Conservation (phyloP, 2,797 vertebrate species). For the Morelia viridis region DNA sequence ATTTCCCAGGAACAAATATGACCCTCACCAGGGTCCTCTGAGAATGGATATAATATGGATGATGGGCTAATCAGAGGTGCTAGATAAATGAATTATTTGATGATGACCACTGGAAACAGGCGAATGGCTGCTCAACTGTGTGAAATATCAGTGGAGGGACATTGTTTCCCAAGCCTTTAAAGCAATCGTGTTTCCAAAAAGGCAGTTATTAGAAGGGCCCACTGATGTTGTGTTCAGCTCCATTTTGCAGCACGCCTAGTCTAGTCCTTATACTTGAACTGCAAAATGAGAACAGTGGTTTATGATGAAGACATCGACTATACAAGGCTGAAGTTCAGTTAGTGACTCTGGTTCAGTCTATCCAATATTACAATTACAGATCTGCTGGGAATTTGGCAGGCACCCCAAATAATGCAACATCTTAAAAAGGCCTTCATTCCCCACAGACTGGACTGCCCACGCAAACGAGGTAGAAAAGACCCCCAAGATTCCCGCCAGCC, state of each 20-base stretch:
- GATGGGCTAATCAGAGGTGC: background rate
- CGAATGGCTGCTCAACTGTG: background rate
- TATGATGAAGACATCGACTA: background rate
- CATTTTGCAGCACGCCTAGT: background rate
- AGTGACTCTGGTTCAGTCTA: background rate
- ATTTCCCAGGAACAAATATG: background rate
- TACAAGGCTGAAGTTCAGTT: background rate
- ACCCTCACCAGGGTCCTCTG: background rate
- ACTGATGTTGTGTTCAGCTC: background rate
- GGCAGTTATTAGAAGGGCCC: background rate
- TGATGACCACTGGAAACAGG: background rate
- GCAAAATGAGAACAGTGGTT: background rate
- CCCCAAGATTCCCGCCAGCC: background rate
- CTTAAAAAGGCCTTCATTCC: background rate
- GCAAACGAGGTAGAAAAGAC: background rate
- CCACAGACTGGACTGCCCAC: background rate
- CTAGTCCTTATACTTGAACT: background rate
- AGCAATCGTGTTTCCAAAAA: background rate
- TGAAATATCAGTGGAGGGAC: background rate
- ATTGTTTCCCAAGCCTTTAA: background rate
- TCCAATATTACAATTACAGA: background rate
- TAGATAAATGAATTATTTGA: background rate
- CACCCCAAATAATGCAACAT: background rate
- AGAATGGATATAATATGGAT: background rate
- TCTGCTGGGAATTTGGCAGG: background rate